Evolutionary conservation across 2,797 vertebrate genomes (phyloP).

Genomic region (Melanotaenia trifasciata): DNA sequence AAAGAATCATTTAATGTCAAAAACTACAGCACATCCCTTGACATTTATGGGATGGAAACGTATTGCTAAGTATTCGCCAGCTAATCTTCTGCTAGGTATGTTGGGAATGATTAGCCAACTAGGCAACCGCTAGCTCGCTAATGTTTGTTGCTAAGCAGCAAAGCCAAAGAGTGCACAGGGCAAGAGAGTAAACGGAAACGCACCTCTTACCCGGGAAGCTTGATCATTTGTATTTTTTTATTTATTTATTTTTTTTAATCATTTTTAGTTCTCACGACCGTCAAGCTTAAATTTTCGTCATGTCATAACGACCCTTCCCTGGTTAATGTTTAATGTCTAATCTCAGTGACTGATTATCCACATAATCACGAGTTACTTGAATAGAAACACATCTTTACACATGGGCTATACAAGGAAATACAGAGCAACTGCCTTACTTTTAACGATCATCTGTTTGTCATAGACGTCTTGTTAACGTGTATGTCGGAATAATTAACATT

Average conservation of each 20-base stretch:
- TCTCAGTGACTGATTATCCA: neutral
- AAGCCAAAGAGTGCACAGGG: constrained; percentile 34
- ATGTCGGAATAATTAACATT: neutral
- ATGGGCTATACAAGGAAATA: no score
- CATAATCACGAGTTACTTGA: neutral
- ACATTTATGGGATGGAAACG: neutral
- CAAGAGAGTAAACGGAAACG: constrained; percentile 19
- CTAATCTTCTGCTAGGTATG: constrained; percentile 41
- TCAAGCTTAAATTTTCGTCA: neutral
- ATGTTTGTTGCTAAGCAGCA: constrained; percentile 78
- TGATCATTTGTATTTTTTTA: constrained; percentile 6
- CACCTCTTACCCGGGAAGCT: neutral
- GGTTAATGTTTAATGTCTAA: neutral
- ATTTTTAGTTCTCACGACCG: constrained; percentile 24
- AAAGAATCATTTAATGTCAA: neutral
- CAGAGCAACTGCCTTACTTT: neutral
- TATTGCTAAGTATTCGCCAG: neutral
- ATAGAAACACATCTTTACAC: no score
- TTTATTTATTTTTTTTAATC: neutral
- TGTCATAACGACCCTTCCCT: no score
- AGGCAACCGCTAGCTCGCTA: constrained; percentile 59
- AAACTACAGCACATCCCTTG: neutral
- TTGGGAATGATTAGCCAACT: constrained; percentile 44
- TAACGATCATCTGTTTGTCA: neutral
- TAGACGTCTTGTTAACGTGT: neutral